phyloP scores from a whole-genome alignment of 2,888 invertebrate genomes.

The Hydropsyche betteni region DNA sequence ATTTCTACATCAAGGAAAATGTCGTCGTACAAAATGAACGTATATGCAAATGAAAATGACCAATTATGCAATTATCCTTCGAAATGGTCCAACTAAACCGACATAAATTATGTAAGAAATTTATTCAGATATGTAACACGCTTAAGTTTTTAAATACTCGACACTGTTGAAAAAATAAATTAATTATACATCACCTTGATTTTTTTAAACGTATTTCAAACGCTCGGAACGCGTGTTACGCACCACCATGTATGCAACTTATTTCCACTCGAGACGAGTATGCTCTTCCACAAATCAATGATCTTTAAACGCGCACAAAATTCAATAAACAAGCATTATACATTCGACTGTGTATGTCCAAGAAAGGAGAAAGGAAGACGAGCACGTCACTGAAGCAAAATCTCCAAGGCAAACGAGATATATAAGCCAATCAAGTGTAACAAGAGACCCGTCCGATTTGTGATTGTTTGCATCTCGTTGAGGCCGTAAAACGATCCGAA shows the following conservation, averaged over 20 bases:
- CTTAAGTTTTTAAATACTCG: no score
- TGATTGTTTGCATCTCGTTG: conserved; percentile 23
- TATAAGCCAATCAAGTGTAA: conserved; percentile 34
- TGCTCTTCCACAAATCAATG: background rate
- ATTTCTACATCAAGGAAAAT: no score
- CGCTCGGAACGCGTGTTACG: background rate
- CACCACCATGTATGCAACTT: background rate
- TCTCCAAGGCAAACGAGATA: conserved; percentile 47
- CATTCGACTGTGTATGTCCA: background rate
- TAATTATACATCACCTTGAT: no score
- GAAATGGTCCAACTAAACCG: no score
- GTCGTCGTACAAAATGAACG: no score
- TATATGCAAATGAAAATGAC: no score
- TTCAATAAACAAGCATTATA: no score
- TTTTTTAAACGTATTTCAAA: no score
- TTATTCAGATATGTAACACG: no score
- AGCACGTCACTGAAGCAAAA: conserved; percentile 33
- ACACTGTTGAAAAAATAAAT: no score
- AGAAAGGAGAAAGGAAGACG: conserved; percentile 49
- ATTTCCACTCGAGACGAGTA: background rate
- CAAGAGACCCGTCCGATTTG: conserved; percentile 30
- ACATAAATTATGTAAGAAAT: no score
- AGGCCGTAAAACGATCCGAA: background rate
- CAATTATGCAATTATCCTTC: no score
- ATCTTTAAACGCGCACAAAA: background rate